A percentile compares a stretch with the other conserved stretches of the same genome.
Evolutionary conservation across 2,113 vertebrate species (phyloP).

Genomic region (Shinisaurus crocodilurus): DNA sequence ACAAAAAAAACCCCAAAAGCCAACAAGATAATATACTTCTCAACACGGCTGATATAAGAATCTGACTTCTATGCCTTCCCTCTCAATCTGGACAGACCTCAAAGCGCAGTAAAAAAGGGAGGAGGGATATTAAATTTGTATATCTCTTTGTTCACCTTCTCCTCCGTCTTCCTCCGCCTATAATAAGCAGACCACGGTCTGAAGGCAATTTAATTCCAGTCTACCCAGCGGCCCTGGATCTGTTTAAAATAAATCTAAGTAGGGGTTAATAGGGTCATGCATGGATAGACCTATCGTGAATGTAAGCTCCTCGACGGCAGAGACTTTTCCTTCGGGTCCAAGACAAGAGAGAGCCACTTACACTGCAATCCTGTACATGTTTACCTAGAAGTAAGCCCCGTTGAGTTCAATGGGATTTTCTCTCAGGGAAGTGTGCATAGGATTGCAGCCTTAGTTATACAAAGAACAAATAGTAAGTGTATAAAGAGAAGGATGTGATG

Average conservation of each 20-base stretch:
- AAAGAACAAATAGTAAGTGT: not conserved
- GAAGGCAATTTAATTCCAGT: not conserved
- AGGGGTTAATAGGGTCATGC: not conserved
- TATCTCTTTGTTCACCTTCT: not conserved
- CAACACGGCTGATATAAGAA: constrained; percentile 64
- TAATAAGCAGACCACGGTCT: not conserved
- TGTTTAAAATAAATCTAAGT: not conserved
- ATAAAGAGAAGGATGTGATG: not conserved
- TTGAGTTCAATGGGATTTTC: too few species aligned
- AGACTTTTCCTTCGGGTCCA: not conserved
- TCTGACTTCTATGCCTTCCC: not conserved
- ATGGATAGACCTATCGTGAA: not conserved
- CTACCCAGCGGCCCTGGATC: not conserved
- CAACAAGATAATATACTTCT: constrained; percentile 77
- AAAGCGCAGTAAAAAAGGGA: not conserved
- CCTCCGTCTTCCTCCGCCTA: too few species aligned
- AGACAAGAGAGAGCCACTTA: not conserved
- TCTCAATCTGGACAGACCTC: not conserved
- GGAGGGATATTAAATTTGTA: not conserved
- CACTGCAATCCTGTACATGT: too few species aligned
- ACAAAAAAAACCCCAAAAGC: not conserved
- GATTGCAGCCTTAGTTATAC: too few species aligned
- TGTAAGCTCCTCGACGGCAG: not conserved
- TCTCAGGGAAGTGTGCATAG: too few species aligned
- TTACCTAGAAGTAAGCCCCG: too few species aligned